Evolutionary conservation across 2,113 vertebrate genomes (phyloP).

Genomic region (Osmerus eperlanus): DNA sequence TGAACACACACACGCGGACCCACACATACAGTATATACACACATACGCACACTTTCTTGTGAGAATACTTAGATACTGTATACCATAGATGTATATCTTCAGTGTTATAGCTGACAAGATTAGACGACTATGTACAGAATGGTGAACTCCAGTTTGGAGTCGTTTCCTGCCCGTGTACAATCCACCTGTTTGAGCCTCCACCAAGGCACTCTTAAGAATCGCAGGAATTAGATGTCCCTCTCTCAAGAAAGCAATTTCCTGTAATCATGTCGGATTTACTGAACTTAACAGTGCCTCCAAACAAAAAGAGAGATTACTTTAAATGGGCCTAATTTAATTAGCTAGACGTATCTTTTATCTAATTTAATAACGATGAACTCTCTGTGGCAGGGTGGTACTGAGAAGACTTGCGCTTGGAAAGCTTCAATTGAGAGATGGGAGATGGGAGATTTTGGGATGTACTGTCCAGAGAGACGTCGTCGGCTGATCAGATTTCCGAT

Average conservation of each 20-base stretch:
- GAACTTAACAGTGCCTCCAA: constrained; percentile 50
- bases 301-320: constrained; percentile 57
- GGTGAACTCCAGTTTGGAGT: too few relatives aligned
- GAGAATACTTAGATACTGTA: too few relatives aligned
- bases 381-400: constrained; percentile 29
- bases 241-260: constrained; percentile 46
- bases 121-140: background rate
- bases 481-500: too few relatives aligned
- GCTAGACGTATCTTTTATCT: constrained; percentile 36
- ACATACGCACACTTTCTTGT: too few relatives aligned
- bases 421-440: background rate
- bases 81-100: too few relatives aligned
- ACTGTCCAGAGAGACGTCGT: too few relatives aligned
- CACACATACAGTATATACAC: too few relatives aligned
- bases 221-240: constrained; percentile 52
- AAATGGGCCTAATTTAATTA: constrained; percentile 58
- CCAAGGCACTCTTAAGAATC: constrained; percentile 10
- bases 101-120: constrained; percentile 20
- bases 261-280: constrained; percentile 60
- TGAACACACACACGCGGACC: background rate
- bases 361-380: constrained; percentile 46
- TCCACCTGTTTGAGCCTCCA: constrained; percentile 47
- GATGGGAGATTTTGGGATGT: background rate
- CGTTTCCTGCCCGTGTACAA: background rate
- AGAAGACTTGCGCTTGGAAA: constrained; percentile 2